A percentile compares a stretch with the other conserved stretches of the same genome.
These are phyloP conservation scores for Ormia ochracea DNA, from an alignment of 2,888 invertebrate species.

Conservation along the genomic window DNA sequence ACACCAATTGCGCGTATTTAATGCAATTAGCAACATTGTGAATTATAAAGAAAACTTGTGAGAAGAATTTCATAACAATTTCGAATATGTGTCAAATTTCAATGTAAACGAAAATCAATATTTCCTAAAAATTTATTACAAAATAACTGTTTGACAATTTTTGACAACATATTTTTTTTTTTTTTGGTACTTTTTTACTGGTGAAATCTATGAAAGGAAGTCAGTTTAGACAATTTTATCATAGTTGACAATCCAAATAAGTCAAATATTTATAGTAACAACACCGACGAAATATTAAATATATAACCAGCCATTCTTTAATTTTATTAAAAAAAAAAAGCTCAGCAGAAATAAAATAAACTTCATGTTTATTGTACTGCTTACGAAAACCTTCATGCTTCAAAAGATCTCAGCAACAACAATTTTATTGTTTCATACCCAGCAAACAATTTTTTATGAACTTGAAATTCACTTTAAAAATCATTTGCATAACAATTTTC, in stretches of 20 bases:
- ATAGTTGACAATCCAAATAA: conserved; percentile 26
- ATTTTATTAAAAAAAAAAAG: background rate
- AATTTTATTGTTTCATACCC: conserved; percentile 2
- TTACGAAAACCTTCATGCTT: conserved; percentile 60
- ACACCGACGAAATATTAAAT: background rate
- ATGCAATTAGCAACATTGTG: too few species aligned
- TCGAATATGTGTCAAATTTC: too few species aligned
- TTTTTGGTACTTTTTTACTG: background rate
- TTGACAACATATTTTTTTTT: background rate
- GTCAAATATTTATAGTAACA: conserved; percentile 6
- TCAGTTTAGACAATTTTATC: background rate
- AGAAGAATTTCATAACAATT: too few species aligned
- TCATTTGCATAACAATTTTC: too few species aligned
- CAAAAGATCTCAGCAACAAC: conserved; percentile 57
- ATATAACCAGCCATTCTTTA: conserved; percentile 12
- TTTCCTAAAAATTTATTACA: background rate
- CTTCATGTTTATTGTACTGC: background rate
- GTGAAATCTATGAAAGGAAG: conserved; percentile 14
- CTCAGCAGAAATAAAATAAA: background rate
- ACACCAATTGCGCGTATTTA: too few species aligned
- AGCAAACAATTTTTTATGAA: background rate
- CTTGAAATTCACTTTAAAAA: background rate
- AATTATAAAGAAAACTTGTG: too few species aligned
- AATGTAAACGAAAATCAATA: background rate
- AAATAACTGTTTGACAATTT: background rate